Base-by-base conservation (phyloP, 2,888 invertebrate species). In the Cremastinae sp. region DNA sequence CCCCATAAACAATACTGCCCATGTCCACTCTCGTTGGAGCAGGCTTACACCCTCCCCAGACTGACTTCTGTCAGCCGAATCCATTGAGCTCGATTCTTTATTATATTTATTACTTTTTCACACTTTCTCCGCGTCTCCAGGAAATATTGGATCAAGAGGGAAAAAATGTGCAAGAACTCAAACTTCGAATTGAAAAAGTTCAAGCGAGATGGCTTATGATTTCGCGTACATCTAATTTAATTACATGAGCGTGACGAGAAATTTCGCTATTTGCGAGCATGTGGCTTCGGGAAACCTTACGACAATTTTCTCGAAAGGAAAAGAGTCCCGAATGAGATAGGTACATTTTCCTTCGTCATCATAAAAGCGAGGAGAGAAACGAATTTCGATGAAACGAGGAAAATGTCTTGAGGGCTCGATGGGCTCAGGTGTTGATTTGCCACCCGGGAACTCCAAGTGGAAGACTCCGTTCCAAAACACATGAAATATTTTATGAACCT, bases 1-100 rank as follows among this genome's bases (percentile, higher is more conserved):
- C 80, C 75, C 84, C 84, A 84, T 87, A 87, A 86, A 87, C 86
- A 87, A 87, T 87, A 87, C 85, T 86, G 85, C 86, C 83, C 84
- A 84, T 82, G 78, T 80, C 74, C 56, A 49, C 59, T 47, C 45
- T 39, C 51, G 62, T 47, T 49, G 69, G 53, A 22, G 28, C 7
- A 39, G 49, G 39, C 76, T 77, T 74, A 62, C 79, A 22, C 61
- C 39, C 55, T 28, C 22, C 70, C 12, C 8, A 14, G 16, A n/a
- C 28, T 43, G 37, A 62, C 18, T 18, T 37, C 16, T 8, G 10
- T 43, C 20, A 22, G 37, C 43, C 75, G 68, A 72, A 81, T 80
- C 83, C 83, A 86, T 85, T 85, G 85, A 82, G 68, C 12, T 18
- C 8, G 10, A 28, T 28, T 5, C 28, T 5, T 5, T 18, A 16